Base-by-base conservation (phyloP, 1,140 invertebrate species). In the Scaptomyza graminum region DNA sequence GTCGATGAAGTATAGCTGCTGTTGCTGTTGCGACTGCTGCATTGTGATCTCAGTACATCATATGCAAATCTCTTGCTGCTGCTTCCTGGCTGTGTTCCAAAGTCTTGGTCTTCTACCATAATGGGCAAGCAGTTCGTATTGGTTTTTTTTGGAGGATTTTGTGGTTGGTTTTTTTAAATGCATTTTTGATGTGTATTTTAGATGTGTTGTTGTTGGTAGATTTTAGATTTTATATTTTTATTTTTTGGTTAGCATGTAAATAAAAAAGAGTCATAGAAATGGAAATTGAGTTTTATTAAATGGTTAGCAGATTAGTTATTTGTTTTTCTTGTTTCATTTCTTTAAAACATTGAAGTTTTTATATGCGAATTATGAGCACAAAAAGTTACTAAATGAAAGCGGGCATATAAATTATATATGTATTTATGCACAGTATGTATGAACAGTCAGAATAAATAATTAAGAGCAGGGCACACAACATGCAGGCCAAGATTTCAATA, bases 191-290 rank as follows among this genome's bases (percentile, higher is more conserved):
- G 18, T 52, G 41, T 61, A 67, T 59, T 54, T 69, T 15, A 46
- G n/a, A 37, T 57, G 39, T 62, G 12, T 68, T 54, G 9, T 46
- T 55, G 13, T 68, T 55, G 13, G 47, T 34, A 25, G 49, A 52
- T 62, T 54, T 22, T 57, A 57, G 41, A 15, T 54, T 54, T 46
- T 16, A 16, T 57, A 16, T 34, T 31, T 72, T 63, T 74, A 52
- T 18, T 31, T 62, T 83, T 75, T 64, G 72, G 78, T 85, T 85
- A 85, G 82, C 82, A 85, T 85, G 82, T 82, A 85, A 85, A 85
- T 79, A 85, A 70, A 78, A 80, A 76, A 78, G 61, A 85, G 80
- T 85, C 67, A 60, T 87, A 85, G 82, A 85, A 82, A 79, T 88
- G 82, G 82, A 85, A 85, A 85, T 82, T 79, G 79, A 82, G 75